Evolutionary conservation across 2,888 invertebrate genomes (phyloP).

Genomic region (Plagodis pulveraria): DNA sequence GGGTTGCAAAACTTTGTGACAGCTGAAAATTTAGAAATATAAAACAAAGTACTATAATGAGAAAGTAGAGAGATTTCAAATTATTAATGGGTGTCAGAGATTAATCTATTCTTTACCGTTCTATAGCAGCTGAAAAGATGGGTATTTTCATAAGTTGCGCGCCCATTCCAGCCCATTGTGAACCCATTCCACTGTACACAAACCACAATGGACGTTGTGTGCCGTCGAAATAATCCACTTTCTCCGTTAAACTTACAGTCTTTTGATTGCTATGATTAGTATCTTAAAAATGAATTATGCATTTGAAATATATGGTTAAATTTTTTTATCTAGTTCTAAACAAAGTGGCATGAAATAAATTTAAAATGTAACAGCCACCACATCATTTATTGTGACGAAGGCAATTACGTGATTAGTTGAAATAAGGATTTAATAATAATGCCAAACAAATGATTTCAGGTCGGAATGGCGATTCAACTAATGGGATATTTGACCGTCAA

Average conservation of each 20-base stretch:
- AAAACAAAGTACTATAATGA: too few relatives aligned
- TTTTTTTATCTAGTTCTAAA: neutral
- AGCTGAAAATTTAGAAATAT: slow-evolving; percentile 23
- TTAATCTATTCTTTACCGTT: slow-evolving; percentile 50
- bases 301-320: neutral
- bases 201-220: slow-evolving; percentile 86
- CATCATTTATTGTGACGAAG: too few relatives aligned
- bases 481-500: too few relatives aligned
- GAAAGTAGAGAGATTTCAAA: neutral
- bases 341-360: too few relatives aligned
- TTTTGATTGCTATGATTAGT: slow-evolving; percentile 29
- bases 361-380: too few relatives aligned
- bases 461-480: too few relatives aligned
- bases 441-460: too few relatives aligned
- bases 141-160: slow-evolving; percentile 86
- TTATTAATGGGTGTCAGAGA: too few relatives aligned
- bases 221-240: slow-evolving; percentile 57
- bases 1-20: slow-evolving; percentile 28
- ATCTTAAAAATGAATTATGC: neutral
- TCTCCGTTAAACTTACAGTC: slow-evolving; percentile 54
- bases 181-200: slow-evolving; percentile 80
- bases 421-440: too few relatives aligned
- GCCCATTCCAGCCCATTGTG: slow-evolving; percentile 87
- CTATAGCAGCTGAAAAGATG: slow-evolving; percentile 83
- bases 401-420: too few relatives aligned